Evolutionary conservation across 2,888 invertebrate genomes (phyloP), one percentile per base, ranked within the genome.

Genomic region (Yponomeuta evonymella): DNA sequence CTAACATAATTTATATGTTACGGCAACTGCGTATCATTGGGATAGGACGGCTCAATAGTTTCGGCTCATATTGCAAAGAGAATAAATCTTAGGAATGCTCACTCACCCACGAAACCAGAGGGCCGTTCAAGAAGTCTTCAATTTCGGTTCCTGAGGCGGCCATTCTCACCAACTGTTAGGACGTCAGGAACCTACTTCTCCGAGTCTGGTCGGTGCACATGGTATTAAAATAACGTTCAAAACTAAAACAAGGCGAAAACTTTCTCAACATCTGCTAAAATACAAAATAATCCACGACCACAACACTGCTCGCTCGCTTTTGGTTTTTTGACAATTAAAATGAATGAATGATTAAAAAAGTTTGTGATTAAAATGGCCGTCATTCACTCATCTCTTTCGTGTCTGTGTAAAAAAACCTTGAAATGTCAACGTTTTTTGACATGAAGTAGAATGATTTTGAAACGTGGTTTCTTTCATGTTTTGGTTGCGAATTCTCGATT

Each of bases 21-120:
- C 80, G 81, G 29, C 29, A 64, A 64, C 9, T 64, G 29, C 29
- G 64, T 64, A 23, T 23, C 64, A 29, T 64, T 64, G 64, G 10
- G 64, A 83, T 12, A 58, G 51, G 12, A 58, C 15, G 51, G 51
- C 12, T 58, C 3, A 58, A 58, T 81, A 79, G 79, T 76, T 78
- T 15, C 51, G 51, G 2, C 51, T 58, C 15, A 12, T 15, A 15
- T 79, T 79, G 79, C 75, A 75, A 76, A 81, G 81, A 86, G 84
- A 83, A 83, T 80, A 82, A 81, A 81, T 84, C 80, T 79, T 83
- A 86, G 86, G 79, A 81, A 80, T 89, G 87, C 86, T 86, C 88
- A 93, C 94, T 94, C 93, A 97, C 97, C 97, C 97, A 97, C 86
- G 95, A 95, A 80, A 97, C 96, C 77, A 97, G 93, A 81, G 97